A percentile compares a stretch with the other conserved stretches of the same genome.
Conservation (phyloP, 2,888 invertebrate genomes). For the Campoplex capitator region DNA sequence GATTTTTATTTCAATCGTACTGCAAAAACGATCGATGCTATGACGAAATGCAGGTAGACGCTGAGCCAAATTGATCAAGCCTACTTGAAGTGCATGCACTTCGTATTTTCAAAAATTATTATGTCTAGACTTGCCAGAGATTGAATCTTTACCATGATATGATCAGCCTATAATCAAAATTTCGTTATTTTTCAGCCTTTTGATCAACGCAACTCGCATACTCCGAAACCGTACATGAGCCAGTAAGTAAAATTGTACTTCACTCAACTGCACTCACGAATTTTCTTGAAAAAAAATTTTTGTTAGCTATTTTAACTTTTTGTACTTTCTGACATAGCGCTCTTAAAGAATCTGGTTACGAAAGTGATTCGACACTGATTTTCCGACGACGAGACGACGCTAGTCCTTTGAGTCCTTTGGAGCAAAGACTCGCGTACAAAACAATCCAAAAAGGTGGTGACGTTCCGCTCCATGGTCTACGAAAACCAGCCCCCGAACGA, state of each 20-base stretch:
- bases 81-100: conserved; percentile 57
- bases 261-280: not conserved
- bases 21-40: conserved; percentile 35
- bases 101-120: conserved; percentile 22
- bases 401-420: conserved; percentile 91
- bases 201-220: conserved; percentile 88
- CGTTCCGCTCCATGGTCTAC: conserved; percentile 95
- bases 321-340: conserved; percentile 85
- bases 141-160: not conserved
- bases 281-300: not conserved
- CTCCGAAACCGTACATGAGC: conserved; percentile 92
- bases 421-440: conserved; percentile 93
- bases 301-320: not conserved
- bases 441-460: conserved; percentile 97
- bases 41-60: conserved; percentile 41
- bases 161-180: not conserved
- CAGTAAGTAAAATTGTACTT: conserved; percentile 87
- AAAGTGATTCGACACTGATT: conserved; percentile 95
- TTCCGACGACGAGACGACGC: conserved; percentile 91
- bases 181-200: conserved; percentile 86
- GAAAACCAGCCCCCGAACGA: conserved; percentile 95
- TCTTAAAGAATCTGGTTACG: conserved; percentile 95
- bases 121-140: conserved; percentile 21
- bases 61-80: conserved; percentile 39
- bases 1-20: conserved; percentile 4